Conservation (phyloP, 2,113 vertebrate species). For the Chamaea fasciata region DNA sequence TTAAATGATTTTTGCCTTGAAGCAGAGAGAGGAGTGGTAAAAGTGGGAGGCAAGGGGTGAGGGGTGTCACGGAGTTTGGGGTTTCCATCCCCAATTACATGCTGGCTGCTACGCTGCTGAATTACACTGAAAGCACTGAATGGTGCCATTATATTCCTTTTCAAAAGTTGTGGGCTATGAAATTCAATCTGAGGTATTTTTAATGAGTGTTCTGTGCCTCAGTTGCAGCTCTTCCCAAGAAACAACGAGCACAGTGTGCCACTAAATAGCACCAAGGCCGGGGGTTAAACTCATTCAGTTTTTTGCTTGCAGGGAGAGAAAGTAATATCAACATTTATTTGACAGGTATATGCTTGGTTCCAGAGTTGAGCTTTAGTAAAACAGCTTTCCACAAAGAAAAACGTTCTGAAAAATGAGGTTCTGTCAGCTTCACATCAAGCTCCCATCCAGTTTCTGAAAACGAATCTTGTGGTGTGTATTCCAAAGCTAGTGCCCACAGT, state of each 20-base stretch:
- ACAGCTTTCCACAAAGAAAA: not conserved
- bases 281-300: constrained; percentile 56
- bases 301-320: not conserved
- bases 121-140: constrained; percentile 54
- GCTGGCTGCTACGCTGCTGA: not conserved
- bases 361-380: not conserved
- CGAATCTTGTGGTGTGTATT: not conserved
- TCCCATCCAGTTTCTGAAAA: not conserved
- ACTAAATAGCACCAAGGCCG: not conserved
- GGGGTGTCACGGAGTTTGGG: not conserved
- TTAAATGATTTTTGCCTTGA: not conserved
- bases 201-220: constrained; percentile 59
- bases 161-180: constrained; percentile 55
- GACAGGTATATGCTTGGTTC: not conserved
- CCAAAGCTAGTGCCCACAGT: not conserved
- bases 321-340: constrained; percentile 38
- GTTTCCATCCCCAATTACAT: not conserved
- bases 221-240: constrained; percentile 40
- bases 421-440: not conserved
- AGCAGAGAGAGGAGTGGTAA: not conserved
- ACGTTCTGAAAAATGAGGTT: not conserved
- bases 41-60: not conserved
- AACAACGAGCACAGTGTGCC: constrained; percentile 72
- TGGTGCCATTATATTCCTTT: constrained; percentile 65
- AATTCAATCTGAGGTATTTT: constrained; percentile 71